Percentiles rank a stretch among this genome's conserved stretches.
Conservation (phyloP, 2,113 vertebrate genomes). For the Phalacrocorax aristotelis region DNA sequence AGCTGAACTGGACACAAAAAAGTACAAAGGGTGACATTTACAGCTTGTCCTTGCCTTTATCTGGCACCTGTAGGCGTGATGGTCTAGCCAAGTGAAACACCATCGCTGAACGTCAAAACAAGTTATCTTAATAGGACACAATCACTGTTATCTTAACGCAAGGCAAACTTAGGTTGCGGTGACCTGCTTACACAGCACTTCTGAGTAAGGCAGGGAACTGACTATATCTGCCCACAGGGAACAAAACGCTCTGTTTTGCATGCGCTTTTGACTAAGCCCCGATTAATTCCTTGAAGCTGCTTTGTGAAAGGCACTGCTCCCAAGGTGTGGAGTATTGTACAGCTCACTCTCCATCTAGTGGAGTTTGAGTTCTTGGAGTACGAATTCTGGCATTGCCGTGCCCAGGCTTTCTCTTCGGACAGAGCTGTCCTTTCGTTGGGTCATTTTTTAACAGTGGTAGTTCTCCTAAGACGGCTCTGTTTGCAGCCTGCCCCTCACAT, state of each 20-base stretch:
- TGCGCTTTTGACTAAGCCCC: background rate
- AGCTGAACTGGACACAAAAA: background rate
- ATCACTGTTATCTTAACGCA: background rate
- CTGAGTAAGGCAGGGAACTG: background rate
- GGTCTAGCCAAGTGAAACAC: background rate
- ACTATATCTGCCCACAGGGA: background rate
- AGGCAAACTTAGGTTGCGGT: background rate
- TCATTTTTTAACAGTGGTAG: background rate
- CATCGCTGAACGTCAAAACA: background rate
- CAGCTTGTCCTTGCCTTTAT: slow-evolving; percentile 25
- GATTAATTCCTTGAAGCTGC: no score
- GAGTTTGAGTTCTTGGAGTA: background rate
- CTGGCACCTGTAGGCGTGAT: background rate
- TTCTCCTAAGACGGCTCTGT: background rate
- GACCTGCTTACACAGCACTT: background rate
- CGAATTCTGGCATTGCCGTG: background rate
- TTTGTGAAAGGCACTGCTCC: background rate
- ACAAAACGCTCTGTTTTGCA: background rate
- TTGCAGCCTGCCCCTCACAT: background rate
- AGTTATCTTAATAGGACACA: background rate
- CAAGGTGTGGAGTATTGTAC: accelerated
- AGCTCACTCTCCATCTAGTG: background rate
- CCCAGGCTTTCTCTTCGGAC: background rate
- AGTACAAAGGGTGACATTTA: slow-evolving; percentile 42
- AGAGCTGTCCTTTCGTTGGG: no score